Evolutionary conservation across 2,888 invertebrate genomes (phyloP), one percentile per base, ranked within the genome.

Genomic region (Athalia rosae): DNA sequence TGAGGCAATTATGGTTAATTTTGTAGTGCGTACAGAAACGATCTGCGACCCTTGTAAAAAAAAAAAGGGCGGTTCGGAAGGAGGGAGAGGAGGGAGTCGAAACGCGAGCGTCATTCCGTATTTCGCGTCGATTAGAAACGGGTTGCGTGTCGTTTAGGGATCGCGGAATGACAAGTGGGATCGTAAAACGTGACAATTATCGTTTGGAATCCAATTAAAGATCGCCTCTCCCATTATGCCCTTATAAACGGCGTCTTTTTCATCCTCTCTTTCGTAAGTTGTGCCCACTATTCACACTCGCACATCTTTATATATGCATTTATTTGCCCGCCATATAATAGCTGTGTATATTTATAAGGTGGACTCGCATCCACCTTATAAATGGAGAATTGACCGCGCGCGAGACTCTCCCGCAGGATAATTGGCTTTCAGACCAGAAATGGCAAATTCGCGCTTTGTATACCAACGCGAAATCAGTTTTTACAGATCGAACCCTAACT

Each of bases 181-280:
- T 45, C 58, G 58, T 71, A 71, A 71, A 47, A 8, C 58, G 71
- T 71, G 71, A 71, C 71, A 71, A 71, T 71, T 71, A 71, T 71
- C 71, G 71, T 47, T 59, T 71, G 56, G 71, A 58, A 71, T 59
- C 71, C 71, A 71, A 71, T 71, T 71, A 71, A 71, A 71, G 47
- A 71, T 58, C 58, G 47, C 71, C 71, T 71, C 45, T 71, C 58
- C 71, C 71, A 59, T 47, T 47, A 59, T 71, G 71, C 71, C 71
- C 71, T 71, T 71, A 58, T 71, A 71, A 71, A 71, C 56, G 11
- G 13, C 7, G 45, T 41, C 4, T 50, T 67, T 53, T 28, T 66
- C 7, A 48, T 71, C 71, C 58, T 45, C 15, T 15, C 9, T 45
- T 61, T 15, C 4, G 13, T 3, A 7, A 13, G 61, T 58, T n/a